These are phyloP conservation scores for Cnemophilus loriae DNA, from an alignment of 2,113 vertebrate genomes.

Conservation along the genomic window DNA sequence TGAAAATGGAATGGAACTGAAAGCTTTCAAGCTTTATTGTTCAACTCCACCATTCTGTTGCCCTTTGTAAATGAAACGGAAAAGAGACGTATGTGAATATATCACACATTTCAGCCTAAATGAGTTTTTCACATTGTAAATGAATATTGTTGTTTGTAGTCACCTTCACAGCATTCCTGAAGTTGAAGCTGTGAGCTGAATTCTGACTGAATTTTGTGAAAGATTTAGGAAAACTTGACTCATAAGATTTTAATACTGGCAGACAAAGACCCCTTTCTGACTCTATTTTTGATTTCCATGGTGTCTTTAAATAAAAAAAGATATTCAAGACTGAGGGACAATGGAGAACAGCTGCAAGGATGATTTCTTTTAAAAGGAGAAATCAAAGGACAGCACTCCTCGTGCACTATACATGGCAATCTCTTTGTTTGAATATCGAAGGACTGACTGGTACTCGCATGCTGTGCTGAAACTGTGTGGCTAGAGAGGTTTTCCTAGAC, in stretches of 20 bases:
- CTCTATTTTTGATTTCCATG: neutral
- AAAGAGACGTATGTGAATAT: neutral
- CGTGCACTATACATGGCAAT: neutral
- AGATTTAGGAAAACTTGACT: conserved; percentile 37
- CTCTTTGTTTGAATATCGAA: conserved; percentile 29
- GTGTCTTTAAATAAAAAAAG: conserved; percentile 20
- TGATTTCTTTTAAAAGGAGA: conserved; percentile 29
- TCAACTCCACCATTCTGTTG: neutral
- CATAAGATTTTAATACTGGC: neutral
- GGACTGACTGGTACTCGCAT: neutral
- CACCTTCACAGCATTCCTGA: conserved; percentile 16
- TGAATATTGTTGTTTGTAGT: conserved; percentile 2
- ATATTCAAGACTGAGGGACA: conserved; percentile 8
- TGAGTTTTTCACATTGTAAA: conserved; percentile 12
- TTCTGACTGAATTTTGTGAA: conserved; percentile 10
- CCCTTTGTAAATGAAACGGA: conserved; percentile 29
- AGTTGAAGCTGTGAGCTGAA: conserved; percentile 14
- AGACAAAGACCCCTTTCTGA: conserved; percentile 52
- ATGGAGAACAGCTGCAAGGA: conserved; percentile 8
- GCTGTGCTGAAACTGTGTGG: conserved; percentile 3
- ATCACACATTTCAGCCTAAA: neutral
- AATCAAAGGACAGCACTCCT: conserved; percentile 36
- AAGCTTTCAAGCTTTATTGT: conserved; percentile 47
- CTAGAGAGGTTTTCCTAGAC: conserved; percentile 31
- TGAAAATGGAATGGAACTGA: conserved; percentile 17